phyloP scores from a whole-genome alignment of 2,888 invertebrate genomes.

The Podabrus alpinus region DNA sequence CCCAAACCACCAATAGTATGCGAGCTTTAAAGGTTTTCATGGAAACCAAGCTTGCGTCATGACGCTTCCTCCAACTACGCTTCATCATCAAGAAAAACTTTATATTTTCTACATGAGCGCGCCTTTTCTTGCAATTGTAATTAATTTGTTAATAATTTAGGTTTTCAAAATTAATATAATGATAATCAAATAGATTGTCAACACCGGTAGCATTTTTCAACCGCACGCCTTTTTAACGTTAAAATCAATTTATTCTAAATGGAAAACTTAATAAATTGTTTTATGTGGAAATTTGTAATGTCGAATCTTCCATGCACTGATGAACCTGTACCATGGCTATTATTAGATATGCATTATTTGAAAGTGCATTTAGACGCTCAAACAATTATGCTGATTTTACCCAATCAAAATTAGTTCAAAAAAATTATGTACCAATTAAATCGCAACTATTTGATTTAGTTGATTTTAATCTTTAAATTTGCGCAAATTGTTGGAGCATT shows the following conservation, averaged over 20 bases:
- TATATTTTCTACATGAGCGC: conserved; percentile 6
- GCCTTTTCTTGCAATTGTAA: conserved; percentile 6
- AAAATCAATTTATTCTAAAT: neutral
- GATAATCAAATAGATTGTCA: neutral
- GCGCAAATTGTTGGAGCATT: neutral
- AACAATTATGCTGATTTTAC: neutral
- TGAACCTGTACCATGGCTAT: no score
- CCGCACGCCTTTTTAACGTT: no score
- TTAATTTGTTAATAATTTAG: neutral
- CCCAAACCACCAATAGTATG: conserved; percentile 32
- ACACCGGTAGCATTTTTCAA: neutral
- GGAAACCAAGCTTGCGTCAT: conserved; percentile 34
- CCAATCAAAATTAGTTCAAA: neutral
- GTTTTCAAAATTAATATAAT: neutral
- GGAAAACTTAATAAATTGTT: neutral
- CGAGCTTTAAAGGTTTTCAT: conserved; percentile 26
- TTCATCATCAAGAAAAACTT: conserved; percentile 6
- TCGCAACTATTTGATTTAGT: neutral
- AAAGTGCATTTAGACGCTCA: no score
- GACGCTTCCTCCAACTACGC: conserved; percentile 31
- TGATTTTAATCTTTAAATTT: neutral
- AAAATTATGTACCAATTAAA: neutral
- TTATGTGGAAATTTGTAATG: neutral
- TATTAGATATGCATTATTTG: no score
- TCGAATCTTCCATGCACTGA: no score